Base-by-base conservation (phyloP, 1,140 invertebrate genomes). In the Lethocerus indicus region DNA sequence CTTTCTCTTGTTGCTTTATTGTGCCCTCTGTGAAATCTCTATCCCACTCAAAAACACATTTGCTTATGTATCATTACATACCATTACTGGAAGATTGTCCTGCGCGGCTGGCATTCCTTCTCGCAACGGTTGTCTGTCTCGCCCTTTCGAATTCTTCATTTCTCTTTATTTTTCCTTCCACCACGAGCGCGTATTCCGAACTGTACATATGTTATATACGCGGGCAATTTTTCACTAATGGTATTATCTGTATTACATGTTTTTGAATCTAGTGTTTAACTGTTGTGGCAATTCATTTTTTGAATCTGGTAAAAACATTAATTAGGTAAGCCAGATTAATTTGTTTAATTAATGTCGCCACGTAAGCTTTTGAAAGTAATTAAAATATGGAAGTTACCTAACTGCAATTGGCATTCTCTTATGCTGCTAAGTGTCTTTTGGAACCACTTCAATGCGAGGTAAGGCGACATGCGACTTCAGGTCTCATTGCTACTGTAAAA, bases 371-470 rank as follows among this genome's bases (percentile, higher is more conserved):
- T 20, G 26, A 7, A 44, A 28, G 29, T 44, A 44, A 44, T 5
- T 27, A 42, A 25, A 32, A 29, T 24, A 36, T 18, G n/a, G 20
- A 43, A 41, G 46, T 54, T 35, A 44, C 47, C 51, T 47, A 54
- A 48, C 23, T 47, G 36, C 37, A 49, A 51, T 49, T 56, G 45
- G 58, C 55, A 60, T 60, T 65, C 56, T 61, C 58, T 64, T 60
- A 63, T 66, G 64, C 65, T 54, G 60, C 57, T 83, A n/a, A 90
- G 86, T 85, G 82, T 88, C 72, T 89, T 91, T 83, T 91, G 87
- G 87, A 91, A 87, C 78, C 85, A 90, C 81, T 91, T 92, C 84
- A 90, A 90, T 68, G 82, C 85, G 77, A 91, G 87, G 87, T 92
- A 89, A 90, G 86, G 77, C 60, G 60, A 49, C 20, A 42, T 12